Base-by-base conservation (phyloP, 1,140 invertebrate species). In the Pseudoatta argentina region DNA sequence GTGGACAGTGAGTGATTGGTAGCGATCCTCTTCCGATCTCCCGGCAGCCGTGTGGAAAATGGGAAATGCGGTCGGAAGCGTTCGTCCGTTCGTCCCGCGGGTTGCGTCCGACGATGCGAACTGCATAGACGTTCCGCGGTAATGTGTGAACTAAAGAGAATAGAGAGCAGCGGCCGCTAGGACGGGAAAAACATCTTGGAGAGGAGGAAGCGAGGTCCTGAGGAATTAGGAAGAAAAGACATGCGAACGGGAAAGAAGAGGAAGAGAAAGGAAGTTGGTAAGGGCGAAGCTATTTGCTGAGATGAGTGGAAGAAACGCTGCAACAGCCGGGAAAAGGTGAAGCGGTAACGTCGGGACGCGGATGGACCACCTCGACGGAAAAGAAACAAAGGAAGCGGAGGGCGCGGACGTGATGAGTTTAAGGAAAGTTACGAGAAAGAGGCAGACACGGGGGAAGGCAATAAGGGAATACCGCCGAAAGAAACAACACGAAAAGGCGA, bases 401-500 rank as follows among this genome's bases (percentile, higher is more conserved):
- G 57, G 79, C 27, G 79, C 79, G 79, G 69, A 83, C 79, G 79
- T 83, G 79, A 83, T 83, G 79, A 83, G 79, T 83, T 73, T 75
- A 83, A 83, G 69, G 79, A 83, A 83, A 83, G 79, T 83, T 83
- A 83, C 79, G 79, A 75, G 79, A 27, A 75, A 61, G 48, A 27
- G 79, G 69, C 39, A 75, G 24, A 63, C 21, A 24, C 77, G 77
- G 24, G 79, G 53, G 55, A 83, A 83, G 79, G 69, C 79, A 83
- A 83, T 83, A 83, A 83, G 79, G 79, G 79, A 83, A 83, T 83
- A 83, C 79, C 79, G 69, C 67, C 79, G 79, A 83, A 83, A 83
- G 79, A 83, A 83, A 83, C 69, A 75, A 75, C 69, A 73, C 55
- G 79, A 73, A 82, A 57, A 82, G 79, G 69, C 69, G 79, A 67